Base-by-base conservation (phyloP, 2,888 invertebrate species). In the Melieria picta region DNA sequence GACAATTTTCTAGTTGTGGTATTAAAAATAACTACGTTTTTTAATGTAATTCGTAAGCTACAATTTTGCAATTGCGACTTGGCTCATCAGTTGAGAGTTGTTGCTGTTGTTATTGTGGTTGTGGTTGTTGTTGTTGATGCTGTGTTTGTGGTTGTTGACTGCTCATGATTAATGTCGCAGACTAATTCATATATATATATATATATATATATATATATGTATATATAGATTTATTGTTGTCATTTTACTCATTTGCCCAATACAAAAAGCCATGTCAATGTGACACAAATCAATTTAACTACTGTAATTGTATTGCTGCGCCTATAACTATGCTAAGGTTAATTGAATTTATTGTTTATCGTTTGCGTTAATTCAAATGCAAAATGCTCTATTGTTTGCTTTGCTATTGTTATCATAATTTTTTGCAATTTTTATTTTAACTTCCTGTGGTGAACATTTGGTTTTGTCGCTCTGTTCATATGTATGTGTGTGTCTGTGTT, bases 181-280 rank as follows among this genome's bases (percentile, higher is more conserved):
- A 3, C 16, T 58, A 42, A 58, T 4, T 58, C 13, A 30, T 5
- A 58, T 30, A 43, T 7, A 11, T 42, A 52, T 50, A 11, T 64
- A 64, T 42, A 16, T 16, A 16, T 16, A 16, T 16, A 16, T 1
- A 16, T 16, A 16, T 16, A 16, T 16, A 16, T 16, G n/a, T 43
- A 52, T 55, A 13, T 52, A 50, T 52, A 10, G 42, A 64, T 7
- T 52, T 10, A 7, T 63, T 43, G 16, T 60, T 3, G 11, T 43
- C 11, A 42, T 30, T 30, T 58, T 58, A 58, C 9, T 42, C 5
- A 58, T 55, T 65, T 73, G 47, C 56, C 63, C 10, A 45, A 48
- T 71, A 48, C 73, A 75, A 77, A 71, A 75, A 75, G 30, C 75
- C 74, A 75, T 78, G 78, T 78, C 78, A 78, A 78, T 78, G 78